Conservation (phyloP, 2,113 vertebrate genomes). For the Sphyrna mokarran region DNA sequence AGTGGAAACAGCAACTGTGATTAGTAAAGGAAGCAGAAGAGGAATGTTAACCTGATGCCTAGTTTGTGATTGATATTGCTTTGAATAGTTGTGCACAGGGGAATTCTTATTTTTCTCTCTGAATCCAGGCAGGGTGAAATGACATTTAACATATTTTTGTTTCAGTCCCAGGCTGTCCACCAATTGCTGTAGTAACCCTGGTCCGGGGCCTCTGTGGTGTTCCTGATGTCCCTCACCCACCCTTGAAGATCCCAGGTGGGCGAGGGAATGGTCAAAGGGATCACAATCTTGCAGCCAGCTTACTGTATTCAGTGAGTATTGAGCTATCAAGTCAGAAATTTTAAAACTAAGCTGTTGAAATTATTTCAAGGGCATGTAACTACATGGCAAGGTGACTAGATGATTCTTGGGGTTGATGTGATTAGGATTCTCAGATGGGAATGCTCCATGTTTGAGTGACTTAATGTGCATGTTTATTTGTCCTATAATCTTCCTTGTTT, state of each 20-base stretch:
- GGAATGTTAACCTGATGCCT: background rate
- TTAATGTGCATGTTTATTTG: background rate
- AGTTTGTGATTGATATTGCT: background rate
- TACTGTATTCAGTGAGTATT: constrained; percentile 89
- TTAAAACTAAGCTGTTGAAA: background rate
- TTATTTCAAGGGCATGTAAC: background rate
- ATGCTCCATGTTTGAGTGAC: background rate
- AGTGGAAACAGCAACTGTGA: background rate
- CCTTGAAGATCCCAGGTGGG: constrained; percentile 99
- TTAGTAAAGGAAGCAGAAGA: background rate
- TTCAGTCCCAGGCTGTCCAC: constrained; percentile 74
- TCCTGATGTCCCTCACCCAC: constrained; percentile 99
- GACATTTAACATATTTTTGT: constrained; percentile 26
- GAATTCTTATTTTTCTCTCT: background rate
- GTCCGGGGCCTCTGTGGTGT: constrained; percentile 99
- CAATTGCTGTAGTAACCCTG: constrained; percentile 91
- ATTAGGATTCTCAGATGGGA: background rate
- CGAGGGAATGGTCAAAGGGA: constrained; percentile 99
- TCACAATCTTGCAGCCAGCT: constrained; percentile 97
- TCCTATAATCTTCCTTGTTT: background rate
- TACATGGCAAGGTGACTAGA: background rate
- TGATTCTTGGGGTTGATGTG: background rate
- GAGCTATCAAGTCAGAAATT: background rate
- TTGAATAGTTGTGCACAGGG: background rate
- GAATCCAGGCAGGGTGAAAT: background rate